Base-by-base conservation (phyloP, 2,113 vertebrate genomes). In the Greenwoodochromis staneri region DNA sequence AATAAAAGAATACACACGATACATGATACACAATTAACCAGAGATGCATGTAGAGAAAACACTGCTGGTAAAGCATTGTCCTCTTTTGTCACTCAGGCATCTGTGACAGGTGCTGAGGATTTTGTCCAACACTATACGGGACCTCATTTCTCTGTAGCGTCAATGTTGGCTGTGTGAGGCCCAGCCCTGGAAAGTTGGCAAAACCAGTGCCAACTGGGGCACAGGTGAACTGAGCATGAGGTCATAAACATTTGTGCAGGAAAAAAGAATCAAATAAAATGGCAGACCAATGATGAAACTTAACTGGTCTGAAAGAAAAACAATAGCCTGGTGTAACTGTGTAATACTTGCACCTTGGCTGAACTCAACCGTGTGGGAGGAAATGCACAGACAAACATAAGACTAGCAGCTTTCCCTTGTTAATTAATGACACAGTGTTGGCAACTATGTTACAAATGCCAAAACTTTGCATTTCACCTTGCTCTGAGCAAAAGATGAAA, bases 171-270 rank as follows among this genome's bases (percentile, higher is more conserved):
- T 91, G 89, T 11, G 36, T 88, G 84, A 88, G 85, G 47, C 59
- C 83, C 76, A 47, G 80, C 86, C 82, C 21, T 82, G 87, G 54
- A 89, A 92, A 90, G 81, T 81, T 88, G 71, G 19, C 61, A 40
- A 90, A 89, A 17, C 66, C 80, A 81, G 66, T 86, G 93, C 92
- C 90, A 95, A 91, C 38, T 95, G 53, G 90, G 82, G 54, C 90
- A 94, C 90, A 91, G 93, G 93, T 91, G 80, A 94, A 87, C n/a
- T 38, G 73, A 91, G 86, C 83, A 91, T 86, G 49, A 85, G 85
- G 91, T 90, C 80, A 92, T 36, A 10, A 76, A 87, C 66, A 85
- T 90, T 85, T 91, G 71, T 82, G 38, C 51, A 84, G 12, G 47
- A 6, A 61, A 34, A 38, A 81, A 71, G 27, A 63, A 66, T 38